Evolutionary conservation across 1,140 invertebrate species (phyloP).

Genomic region (Pantala flavescens): DNA sequence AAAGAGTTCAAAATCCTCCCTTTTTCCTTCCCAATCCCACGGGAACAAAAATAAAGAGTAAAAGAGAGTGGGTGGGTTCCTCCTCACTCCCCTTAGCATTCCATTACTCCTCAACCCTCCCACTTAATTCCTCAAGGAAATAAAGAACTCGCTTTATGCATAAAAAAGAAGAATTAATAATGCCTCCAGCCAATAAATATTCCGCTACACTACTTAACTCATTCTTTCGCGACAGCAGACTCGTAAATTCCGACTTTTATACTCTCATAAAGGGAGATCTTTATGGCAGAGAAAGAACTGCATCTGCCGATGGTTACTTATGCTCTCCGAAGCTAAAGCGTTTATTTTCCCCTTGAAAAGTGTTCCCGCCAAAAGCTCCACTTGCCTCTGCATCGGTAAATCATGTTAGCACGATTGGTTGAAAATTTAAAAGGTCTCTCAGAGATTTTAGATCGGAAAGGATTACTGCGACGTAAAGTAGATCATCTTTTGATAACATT

Average conservation of each 20-base stretch:
- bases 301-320: too few relatives aligned
- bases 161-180: constrained; percentile 6
- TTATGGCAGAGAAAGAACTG: too few relatives aligned
- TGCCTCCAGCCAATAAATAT: neutral
- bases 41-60: neutral
- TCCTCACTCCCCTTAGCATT: neutral
- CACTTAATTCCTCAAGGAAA: neutral
- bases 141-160: neutral
- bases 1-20: constrained; percentile 9
- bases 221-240: neutral
- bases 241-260: neutral
- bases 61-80: neutral
- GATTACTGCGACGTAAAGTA: too few relatives aligned
- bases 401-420: too few relatives aligned
- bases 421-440: too few relatives aligned
- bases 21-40: neutral
- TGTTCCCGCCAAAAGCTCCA: too few relatives aligned
- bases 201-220: constrained; percentile 4
- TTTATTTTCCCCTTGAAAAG: too few relatives aligned
- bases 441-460: too few relatives aligned
- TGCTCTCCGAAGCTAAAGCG: too few relatives aligned
- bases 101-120: neutral
- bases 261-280: too few relatives aligned
- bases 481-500: too few relatives aligned
- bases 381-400: too few relatives aligned